A percentile compares a stretch with the other conserved stretches of the same genome.
Conservation (phyloP, 2,113 vertebrate genomes). For the Dascyllus trimaculatus region DNA sequence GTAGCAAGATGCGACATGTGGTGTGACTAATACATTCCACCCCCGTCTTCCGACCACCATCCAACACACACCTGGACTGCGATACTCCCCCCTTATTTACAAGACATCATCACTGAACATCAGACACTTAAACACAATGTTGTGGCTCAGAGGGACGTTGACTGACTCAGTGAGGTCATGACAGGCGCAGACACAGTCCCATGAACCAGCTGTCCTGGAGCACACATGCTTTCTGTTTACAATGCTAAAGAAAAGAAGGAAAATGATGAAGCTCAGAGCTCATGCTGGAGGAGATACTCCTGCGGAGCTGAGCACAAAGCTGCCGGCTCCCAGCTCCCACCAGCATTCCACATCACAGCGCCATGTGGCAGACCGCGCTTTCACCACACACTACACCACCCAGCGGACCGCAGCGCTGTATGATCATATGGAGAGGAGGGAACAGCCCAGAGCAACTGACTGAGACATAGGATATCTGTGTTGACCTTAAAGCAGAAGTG, state of each 20-base stretch:
- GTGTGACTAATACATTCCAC: conserved; percentile 74
- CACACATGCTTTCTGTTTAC: conserved; percentile 61
- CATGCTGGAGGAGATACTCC: conserved; percentile 30
- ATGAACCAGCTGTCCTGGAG: conserved; percentile 55
- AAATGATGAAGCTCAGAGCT: conserved; percentile 42
- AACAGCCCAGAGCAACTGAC: conserved; percentile 24
- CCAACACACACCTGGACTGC: conserved; percentile 63
- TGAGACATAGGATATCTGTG: conserved; percentile 46
- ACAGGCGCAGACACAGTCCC: conserved; percentile 32
- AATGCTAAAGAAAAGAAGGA: conserved; percentile 23
- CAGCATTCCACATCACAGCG: conserved; percentile 77
- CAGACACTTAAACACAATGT: conserved; percentile 43
- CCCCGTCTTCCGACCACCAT: conserved; percentile 20
- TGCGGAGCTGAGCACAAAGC: conserved; percentile 42
- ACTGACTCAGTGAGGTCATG: conserved; percentile 55
- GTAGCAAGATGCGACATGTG: conserved; percentile 66
- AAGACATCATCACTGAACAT: conserved; percentile 42
- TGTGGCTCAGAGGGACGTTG: conserved; percentile 43
- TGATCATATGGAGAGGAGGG: conserved; percentile 54
- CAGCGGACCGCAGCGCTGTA: conserved; percentile 50
- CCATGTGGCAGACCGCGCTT: conserved; percentile 58
- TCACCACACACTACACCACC: conserved; percentile 74
- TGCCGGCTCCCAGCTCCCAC: conserved; percentile 54
- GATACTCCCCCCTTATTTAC: conserved; percentile 42
- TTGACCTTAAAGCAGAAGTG: conserved; percentile 42